A percentile compares a stretch with the other conserved stretches of the same genome.
Evolutionary conservation across 2,113 vertebrate species (phyloP).

Genomic region (Marmota monax): DNA sequence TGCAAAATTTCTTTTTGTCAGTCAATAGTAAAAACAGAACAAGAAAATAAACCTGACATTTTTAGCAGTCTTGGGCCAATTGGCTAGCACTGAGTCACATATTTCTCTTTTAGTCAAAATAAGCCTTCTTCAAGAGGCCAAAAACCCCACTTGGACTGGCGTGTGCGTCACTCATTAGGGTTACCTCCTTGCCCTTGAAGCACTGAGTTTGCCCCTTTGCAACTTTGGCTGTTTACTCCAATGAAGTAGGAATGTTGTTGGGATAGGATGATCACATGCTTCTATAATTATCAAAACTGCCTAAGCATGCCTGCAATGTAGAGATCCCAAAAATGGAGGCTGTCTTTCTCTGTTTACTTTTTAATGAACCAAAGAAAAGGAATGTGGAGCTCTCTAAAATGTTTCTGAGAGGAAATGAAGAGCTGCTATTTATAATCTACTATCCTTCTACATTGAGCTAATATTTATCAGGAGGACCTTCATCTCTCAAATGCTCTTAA

Average conservation of each 20-base stretch:
- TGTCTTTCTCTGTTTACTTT: slow-evolving; percentile 59
- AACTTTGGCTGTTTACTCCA: neutral
- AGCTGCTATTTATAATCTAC: slow-evolving; percentile 56
- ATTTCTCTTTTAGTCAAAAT: neutral
- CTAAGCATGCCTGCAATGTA: neutral
- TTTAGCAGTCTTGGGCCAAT: neutral
- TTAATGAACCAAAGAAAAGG: slow-evolving; percentile 60
- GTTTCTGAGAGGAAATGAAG: slow-evolving; percentile 48
- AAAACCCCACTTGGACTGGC: neutral
- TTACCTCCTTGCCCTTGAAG: neutral
- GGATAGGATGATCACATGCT: neutral
- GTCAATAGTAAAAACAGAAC: neutral
- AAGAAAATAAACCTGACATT: neutral
- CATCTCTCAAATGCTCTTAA: neutral
- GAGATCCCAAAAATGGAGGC: slow-evolving; percentile 13
- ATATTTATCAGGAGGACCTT: slow-evolving; percentile 17
- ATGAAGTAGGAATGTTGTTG: neutral
- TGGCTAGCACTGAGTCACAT: neutral
- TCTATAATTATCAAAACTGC: slow-evolving; percentile 33
- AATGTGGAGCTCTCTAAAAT: slow-evolving; percentile 32
- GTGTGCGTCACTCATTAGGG: neutral
- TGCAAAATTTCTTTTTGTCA: neutral
- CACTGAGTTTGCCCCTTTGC: neutral
- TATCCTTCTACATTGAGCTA: slow-evolving; percentile 43
- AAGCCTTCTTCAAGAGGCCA: neutral